Percentiles rank a stretch among this genome's conserved stretches.
These are phyloP conservation scores for Actinernus sp. DNA, from an alignment of 92 coral and sea anemone genomes.

Conservation along the genomic window DNA sequence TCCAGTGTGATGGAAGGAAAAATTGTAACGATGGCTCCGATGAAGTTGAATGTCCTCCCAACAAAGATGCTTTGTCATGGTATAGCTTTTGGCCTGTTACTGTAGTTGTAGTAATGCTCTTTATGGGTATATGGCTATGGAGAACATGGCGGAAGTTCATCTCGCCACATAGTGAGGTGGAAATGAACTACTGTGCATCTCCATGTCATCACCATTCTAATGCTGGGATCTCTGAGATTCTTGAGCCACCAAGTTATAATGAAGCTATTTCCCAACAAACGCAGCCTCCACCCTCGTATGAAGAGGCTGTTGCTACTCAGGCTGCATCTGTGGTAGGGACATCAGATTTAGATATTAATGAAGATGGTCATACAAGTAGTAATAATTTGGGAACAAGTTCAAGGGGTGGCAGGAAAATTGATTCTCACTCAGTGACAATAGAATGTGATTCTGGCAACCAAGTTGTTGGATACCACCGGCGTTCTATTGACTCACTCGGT, in stretches of 20 bases:
- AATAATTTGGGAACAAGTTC: no score
- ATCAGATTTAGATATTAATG: background rate
- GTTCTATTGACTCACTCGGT: background rate
- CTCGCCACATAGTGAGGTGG: slow-evolving; percentile 58
- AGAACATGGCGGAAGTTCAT: slow-evolving; percentile 85
- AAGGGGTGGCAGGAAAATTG: no score
- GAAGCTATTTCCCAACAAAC: slow-evolving; percentile 74
- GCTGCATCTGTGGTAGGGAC: slow-evolving; percentile 1
- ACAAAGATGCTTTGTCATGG: slow-evolving; percentile 69
- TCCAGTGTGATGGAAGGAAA: slow-evolving; percentile 63
- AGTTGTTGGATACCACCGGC: background rate
- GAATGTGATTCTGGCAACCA: background rate
- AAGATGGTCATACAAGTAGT: background rate
- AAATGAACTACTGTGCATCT: slow-evolving; percentile 43
- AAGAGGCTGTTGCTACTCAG: slow-evolving; percentile 74
- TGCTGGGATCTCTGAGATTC: slow-evolving; percentile 32
- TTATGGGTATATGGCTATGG: slow-evolving; percentile 96
- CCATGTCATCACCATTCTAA: slow-evolving; percentile 49
- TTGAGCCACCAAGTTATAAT: slow-evolving; percentile 87
- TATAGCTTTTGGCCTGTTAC: slow-evolving; percentile 93
- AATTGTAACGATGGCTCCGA: slow-evolving; percentile 90
- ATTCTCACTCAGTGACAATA: background rate
- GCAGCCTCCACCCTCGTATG: slow-evolving; percentile 83
- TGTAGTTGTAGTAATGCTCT: slow-evolving; percentile 74
- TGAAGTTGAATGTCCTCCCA: slow-evolving; percentile 74